phyloP scores from a whole-genome alignment of 1,140 invertebrate genomes.

The Pantala flavescens region DNA sequence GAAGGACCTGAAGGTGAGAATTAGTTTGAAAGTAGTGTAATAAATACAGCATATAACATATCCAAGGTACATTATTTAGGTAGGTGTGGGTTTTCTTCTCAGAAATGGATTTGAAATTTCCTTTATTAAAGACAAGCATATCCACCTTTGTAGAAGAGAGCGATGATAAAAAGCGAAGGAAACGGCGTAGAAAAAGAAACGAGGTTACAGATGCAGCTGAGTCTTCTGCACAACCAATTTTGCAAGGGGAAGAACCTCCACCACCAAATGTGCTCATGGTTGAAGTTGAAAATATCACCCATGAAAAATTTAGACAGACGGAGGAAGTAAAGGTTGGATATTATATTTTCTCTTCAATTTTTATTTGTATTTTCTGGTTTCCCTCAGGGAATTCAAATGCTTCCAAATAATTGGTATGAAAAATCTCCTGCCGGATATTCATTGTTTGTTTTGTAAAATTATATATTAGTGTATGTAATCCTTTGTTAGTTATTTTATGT shows the following conservation, averaged over 20 bases:
- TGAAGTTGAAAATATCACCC: constrained; percentile 86
- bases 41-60: neutral
- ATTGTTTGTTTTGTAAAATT: too few relatives aligned
- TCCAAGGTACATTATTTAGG: too few relatives aligned
- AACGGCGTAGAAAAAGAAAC: constrained; percentile 20
- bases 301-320: constrained; percentile 81
- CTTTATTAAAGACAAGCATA: constrained; percentile 22
- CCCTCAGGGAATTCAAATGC: too few relatives aligned
- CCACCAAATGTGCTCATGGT: constrained; percentile 69
- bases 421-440: too few relatives aligned
- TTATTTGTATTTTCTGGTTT: neutral
- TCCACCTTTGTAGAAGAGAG: constrained; percentile 22
- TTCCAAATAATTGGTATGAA: too few relatives aligned
- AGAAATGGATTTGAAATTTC: constrained; percentile 21
- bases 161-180: constrained; percentile 15
- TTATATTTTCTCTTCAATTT: constrained; percentile 8
- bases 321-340: constrained; percentile 80
- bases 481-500: too few relatives aligned
- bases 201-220: constrained; percentile 4
- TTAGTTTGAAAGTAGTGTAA: neutral
- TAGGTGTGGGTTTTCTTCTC: neutral
- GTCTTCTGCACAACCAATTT: constrained; percentile 17
- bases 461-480: too few relatives aligned
- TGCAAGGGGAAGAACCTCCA: neutral
- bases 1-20: constrained; percentile 39